These are phyloP conservation scores for Salvelinus alpinus DNA, from an alignment of 2,113 vertebrate species.

Conservation along the genomic window DNA sequence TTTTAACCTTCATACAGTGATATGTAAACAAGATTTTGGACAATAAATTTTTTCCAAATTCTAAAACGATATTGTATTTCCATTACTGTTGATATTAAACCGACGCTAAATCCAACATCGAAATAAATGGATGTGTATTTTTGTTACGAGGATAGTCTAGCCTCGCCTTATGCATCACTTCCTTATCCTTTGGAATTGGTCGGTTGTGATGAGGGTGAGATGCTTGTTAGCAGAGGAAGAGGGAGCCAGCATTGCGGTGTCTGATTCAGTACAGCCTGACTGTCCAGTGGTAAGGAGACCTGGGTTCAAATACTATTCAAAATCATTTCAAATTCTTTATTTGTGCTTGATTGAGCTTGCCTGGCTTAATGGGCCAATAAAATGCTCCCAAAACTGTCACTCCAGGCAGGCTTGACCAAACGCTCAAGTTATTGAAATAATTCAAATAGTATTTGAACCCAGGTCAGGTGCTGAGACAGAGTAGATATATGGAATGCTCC, in stretches of 20 bases:
- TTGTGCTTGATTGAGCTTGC: too few species aligned
- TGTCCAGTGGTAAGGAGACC: neutral
- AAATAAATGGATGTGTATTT: neutral
- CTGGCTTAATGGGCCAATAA: too few species aligned
- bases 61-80: neutral
- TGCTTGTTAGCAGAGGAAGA: neutral
- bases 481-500: slow-evolving; percentile 20
- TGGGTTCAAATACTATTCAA: neutral
- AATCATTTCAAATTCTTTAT: too few species aligned
- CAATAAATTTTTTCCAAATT: too few species aligned
- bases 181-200: neutral
- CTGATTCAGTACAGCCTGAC: neutral
- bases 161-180: neutral
- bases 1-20: too few species aligned
- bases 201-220: neutral
- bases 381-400: too few species aligned
- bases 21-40: too few species aligned
- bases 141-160: neutral
- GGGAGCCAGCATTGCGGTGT: neutral
- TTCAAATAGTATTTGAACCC: neutral
- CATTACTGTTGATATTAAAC: neutral
- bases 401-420: too few species aligned
- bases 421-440: too few species aligned
- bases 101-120: too few species aligned
- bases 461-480: neutral